A percentile compares a stretch with the other conserved stretches of the same genome.
phyloP scores from a whole-genome alignment of 2,888 invertebrate genomes.

The Steinernema carpocapsae region DNA sequence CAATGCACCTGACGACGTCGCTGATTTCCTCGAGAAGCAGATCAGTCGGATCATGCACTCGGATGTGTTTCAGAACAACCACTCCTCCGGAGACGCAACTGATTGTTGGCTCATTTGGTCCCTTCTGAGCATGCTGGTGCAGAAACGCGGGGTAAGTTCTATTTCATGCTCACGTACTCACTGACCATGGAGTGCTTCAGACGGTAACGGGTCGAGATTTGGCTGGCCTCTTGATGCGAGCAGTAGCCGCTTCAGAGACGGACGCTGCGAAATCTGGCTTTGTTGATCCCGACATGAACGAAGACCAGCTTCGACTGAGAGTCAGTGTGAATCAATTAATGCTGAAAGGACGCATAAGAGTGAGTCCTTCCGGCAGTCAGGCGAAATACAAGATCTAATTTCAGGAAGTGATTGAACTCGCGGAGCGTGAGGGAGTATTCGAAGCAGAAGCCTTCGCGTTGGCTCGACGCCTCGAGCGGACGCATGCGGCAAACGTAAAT shows the following conservation, averaged over 20 bases:
- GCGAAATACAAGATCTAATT: no score
- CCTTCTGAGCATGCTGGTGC: slow-evolving; percentile 63
- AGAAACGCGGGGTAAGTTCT: slow-evolving; percentile 65
- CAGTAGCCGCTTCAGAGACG: neutral
- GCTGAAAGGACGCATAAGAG: no score
- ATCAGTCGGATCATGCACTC: slow-evolving; percentile 55
- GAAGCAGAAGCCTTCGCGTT: slow-evolving; percentile 60
- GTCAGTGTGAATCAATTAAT: no score
- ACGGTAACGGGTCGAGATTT: slow-evolving; percentile 65
- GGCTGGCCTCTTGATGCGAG: slow-evolving; percentile 54
- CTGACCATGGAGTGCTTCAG: no score
- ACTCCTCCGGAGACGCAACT: slow-evolving; percentile 49
- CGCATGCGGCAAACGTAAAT: no score
- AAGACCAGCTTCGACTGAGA: slow-evolving; percentile 39
- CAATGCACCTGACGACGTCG: slow-evolving; percentile 29
- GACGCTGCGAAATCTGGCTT: neutral
- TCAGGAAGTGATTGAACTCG: slow-evolving; percentile 60
- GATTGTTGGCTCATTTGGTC: slow-evolving; percentile 65
- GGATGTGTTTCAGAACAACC: slow-evolving; percentile 56
- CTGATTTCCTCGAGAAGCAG: slow-evolving; percentile 61
- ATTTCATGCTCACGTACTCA: no score
- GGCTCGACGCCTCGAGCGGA: slow-evolving; percentile 46
- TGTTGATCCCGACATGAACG: slow-evolving; percentile 13
- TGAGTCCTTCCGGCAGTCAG: no score
- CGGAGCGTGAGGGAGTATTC: slow-evolving; percentile 58